Evolutionary conservation across 2,113 vertebrate genomes (phyloP), one percentile per base, ranked within the genome.

Genomic region (Orcinus orca): DNA sequence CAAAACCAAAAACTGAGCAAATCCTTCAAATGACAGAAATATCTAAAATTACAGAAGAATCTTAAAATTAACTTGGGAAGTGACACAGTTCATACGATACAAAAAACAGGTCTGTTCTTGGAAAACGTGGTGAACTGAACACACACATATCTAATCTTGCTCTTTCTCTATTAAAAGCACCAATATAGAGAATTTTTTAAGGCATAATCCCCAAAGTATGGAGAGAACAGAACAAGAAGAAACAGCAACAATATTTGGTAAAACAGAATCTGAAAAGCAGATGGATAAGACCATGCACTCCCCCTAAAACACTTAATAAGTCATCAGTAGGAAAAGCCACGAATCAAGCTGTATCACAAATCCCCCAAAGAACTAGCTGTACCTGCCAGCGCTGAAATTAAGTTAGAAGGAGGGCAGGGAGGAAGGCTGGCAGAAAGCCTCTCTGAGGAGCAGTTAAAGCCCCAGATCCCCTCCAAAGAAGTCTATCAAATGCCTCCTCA

Each of bases 21-120:
- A 67, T 68, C 21, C 38, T 89, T 88, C 87, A 92, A 93, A 55
- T 77, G 76, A 93, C 17, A 68, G 58, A 96, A 90, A 31, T 76
- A 73, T 55, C 44, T 74, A 90, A 67, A 90, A 95, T 55, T 73
- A 63, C 33, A 18, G 20, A 26, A 17, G 14, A 86, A 74, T 74
- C n/a, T 81, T 73, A 88, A 93, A 91, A 85, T 95, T 91, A 17
- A 74, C 38, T 87, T 79, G 62, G 31, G 83, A 86, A 90, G 41
- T 80, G 18, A 83, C 67, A 65, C 36, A 93, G 25, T 74, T 96
- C 25, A 70, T 44, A 62, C 0, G 18, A 85, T 38, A 92, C 11
- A 60, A 76, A 77, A 70, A 88, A 71, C 23, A 73, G 15, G 81
- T 60, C 53, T 81, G n/a, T 50, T 88, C 58, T 92, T 2, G 23